Conservation (phyloP, 2,113 vertebrate genomes). For the Cercocebus atys region DNA sequence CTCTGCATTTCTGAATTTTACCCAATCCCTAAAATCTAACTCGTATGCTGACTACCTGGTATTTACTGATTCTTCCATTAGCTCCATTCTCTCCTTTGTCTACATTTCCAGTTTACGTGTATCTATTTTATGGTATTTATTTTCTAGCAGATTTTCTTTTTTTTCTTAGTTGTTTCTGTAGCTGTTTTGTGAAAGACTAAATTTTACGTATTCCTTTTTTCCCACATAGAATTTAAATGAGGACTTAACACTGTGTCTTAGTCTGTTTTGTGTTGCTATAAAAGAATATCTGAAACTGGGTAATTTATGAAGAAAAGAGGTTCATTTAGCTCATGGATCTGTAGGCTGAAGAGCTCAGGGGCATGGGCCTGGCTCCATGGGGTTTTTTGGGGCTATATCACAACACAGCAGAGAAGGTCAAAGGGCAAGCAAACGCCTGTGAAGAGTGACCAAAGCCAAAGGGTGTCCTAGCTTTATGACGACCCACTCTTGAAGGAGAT, state of each 20-base stretch:
- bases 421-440: background rate
- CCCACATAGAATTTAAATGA: background rate
- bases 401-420: background rate
- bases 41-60: background rate
- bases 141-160: background rate
- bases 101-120: background rate
- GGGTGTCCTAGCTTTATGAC: background rate
- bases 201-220: background rate
- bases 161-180: background rate
- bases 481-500: background rate
- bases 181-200: background rate
- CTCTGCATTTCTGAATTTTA: background rate
- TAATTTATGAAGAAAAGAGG: background rate
- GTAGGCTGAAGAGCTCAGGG: background rate
- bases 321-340: background rate
- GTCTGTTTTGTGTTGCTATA: background rate
- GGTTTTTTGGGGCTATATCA: background rate
- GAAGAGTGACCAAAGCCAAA: background rate
- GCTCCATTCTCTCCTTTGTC: background rate
- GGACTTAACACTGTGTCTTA: background rate
- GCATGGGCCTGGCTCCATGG: background rate
- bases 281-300: background rate
- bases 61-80: background rate
- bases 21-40: background rate
- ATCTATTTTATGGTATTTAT: background rate